Base-by-base conservation (phyloP, 1,140 invertebrate species). In the Drosophila rhopaloa region DNA sequence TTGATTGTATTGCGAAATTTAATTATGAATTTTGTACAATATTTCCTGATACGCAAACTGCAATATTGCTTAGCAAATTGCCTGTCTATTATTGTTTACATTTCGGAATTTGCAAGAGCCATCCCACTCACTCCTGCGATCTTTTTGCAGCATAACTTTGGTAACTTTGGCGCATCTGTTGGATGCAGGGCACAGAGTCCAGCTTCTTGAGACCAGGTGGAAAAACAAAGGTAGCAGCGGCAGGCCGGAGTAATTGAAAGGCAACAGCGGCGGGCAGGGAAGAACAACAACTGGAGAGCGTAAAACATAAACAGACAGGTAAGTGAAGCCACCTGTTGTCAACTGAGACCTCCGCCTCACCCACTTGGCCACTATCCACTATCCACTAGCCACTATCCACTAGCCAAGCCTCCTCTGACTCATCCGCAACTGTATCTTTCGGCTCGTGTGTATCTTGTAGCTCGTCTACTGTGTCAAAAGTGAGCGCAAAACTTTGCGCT, bases 401-500 rank as follows among this genome's bases (percentile, higher is more conserved):
- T 19, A 16, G 61, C 24, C 58, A 41, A 61, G 56, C 66, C 16
- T 37, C 56, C 67, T 40, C 43, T 57, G 54, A 53, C 13, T 53
- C 56, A 66, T 44, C 47, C n/a, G 50, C 48, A 46, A 54, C 40
- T 47, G 48, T 70, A 55, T 68, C 62, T 70, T 46, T 47, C 16
- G 16, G 38, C 24, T 32, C 46, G 24, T 70, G 35, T 40, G 61
- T 46, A 37, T 40, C 48, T 66, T 71, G 50, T 67, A 61, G 37
- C 57, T 14, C 68, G 37, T 62, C 70, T 54, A 63, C 50, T 75
- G 83, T 84, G 82, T 86, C 82, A 85, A 85, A 84, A 85, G 82
- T 85, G 82, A 86, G 82, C 82, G 82, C 68, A 75, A 85, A 85
- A 85, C 44, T 85, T 85, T 78, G 74, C 68, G 67, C 81, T 80